phyloP scores from a whole-genome alignment of 2,797 vertebrate genomes.

The Etheostoma nigrum region DNA sequence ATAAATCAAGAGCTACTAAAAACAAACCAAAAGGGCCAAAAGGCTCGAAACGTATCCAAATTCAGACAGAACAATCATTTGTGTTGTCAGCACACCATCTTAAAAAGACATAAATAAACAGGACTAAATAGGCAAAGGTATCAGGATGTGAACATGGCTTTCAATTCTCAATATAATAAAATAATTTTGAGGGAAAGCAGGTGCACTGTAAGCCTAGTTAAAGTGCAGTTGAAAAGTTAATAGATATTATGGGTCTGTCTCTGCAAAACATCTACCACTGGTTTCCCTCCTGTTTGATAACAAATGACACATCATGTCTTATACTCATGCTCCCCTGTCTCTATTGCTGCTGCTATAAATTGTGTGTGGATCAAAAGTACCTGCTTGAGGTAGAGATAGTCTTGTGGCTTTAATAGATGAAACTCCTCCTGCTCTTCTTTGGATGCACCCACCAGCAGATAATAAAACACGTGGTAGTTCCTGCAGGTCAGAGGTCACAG shows the following conservation, averaged over 20 bases:
- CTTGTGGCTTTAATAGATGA: conserved; percentile 89
- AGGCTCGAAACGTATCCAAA: neutral
- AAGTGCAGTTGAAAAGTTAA: neutral
- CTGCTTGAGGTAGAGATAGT: conserved; percentile 96
- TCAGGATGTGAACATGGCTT: neutral
- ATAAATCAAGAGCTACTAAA: neutral
- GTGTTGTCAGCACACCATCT: neutral
- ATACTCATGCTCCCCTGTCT: neutral
- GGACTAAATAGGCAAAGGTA: neutral
- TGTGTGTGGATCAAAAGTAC: conserved; percentile 60
- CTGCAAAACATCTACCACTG: neutral
- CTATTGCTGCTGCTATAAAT: neutral
- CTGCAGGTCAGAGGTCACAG: conserved; percentile 76
- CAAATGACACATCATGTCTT: neutral
- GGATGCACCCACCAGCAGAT: conserved; percentile 91
- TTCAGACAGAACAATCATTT: no score
- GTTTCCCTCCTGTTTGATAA: neutral
- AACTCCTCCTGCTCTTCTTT: conserved; percentile 91
- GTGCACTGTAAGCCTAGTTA: neutral
- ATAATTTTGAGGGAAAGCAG: conserved; percentile 10
- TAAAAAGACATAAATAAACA: conserved; percentile 1
- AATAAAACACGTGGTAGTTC: conserved; percentile 99
- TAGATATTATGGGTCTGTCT: neutral
- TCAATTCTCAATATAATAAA: neutral
- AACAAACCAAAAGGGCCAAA: neutral